Conservation (phyloP, 2,888 invertebrate genomes). For the Thumatha senex region DNA sequence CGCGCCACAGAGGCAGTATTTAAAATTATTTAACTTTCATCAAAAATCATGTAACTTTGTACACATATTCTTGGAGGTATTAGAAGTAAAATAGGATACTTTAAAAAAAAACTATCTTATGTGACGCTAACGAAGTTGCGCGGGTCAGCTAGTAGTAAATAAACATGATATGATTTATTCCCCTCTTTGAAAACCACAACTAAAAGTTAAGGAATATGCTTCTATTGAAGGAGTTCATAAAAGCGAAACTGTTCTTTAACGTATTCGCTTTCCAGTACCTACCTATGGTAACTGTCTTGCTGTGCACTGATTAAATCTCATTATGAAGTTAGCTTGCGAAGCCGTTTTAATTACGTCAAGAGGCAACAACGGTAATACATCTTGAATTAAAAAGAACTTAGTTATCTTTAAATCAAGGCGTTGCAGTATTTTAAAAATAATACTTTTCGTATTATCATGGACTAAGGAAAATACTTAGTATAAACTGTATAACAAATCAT, state of each 20-base stretch:
- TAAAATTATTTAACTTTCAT: too few relatives aligned
- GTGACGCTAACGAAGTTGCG: too few relatives aligned
- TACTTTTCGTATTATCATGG: conserved; percentile 43
- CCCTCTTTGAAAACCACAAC: too few relatives aligned
- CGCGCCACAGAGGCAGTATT: too few relatives aligned
- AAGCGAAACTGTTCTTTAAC: conserved; percentile 56
- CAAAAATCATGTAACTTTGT: too few relatives aligned
- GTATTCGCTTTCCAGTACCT: conserved; percentile 53
- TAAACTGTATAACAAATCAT: conserved; percentile 76
- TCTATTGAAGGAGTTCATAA: conserved; percentile 40
- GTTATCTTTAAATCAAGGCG: conserved; percentile 36
- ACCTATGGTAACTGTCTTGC: conserved; percentile 62
- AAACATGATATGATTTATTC: too few relatives aligned
- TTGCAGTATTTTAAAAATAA: conserved; percentile 41
- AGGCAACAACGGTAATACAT: conserved; percentile 42
- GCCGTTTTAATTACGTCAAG: conserved; percentile 69
- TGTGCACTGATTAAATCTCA: conserved; percentile 72
- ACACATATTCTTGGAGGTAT: too few relatives aligned
- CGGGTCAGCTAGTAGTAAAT: too few relatives aligned
- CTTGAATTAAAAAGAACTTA: conserved; percentile 36
- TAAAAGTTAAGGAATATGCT: too few relatives aligned
- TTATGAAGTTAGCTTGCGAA: conserved; percentile 68
- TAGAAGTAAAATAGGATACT: too few relatives aligned
- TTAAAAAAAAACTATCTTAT: too few relatives aligned
- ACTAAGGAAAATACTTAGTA: conserved; percentile 63